phyloP scores from a whole-genome alignment of 2,888 invertebrate genomes.

The Troides aeacus region DNA sequence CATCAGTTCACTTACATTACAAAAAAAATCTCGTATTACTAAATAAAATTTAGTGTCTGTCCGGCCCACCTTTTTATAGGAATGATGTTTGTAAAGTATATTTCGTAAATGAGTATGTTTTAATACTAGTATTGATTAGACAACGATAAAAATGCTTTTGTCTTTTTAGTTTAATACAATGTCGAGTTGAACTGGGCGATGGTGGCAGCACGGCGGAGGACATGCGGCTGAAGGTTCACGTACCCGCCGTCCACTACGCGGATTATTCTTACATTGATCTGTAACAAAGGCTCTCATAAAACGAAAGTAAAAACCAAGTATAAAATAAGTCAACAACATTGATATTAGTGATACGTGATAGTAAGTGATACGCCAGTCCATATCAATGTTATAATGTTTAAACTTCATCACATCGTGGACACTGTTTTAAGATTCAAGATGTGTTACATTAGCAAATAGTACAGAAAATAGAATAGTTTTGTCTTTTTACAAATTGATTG shows the following conservation, averaged over 20 bases:
- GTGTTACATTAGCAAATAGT: no score
- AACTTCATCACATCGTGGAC: no score
- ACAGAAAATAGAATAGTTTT: no score
- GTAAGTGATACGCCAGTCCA: no score
- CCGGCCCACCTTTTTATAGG: not conserved
- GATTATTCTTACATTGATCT: conserved; percentile 86
- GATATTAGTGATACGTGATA: no score
- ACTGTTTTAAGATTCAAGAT: no score
- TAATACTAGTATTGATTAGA: not conserved
- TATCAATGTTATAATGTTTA: no score
- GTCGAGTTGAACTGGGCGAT: conserved; percentile 55
- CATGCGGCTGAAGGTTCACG: conserved; percentile 60
- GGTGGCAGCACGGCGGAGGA: conserved; percentile 58
- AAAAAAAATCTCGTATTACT: not conserved
- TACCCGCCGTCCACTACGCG: conserved; percentile 76
- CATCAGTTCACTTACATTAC: not conserved
- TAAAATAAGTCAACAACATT: no score
- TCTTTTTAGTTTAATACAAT: conserved; percentile 17
- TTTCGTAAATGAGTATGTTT: not conserved
- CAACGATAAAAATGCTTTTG: not conserved
- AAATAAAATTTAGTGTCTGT: not conserved
- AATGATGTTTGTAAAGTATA: not conserved
- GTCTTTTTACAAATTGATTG: no score
- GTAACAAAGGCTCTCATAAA: conserved; percentile 37
- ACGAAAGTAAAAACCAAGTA: not conserved